These are phyloP conservation scores for Athripsodes cinereus DNA, from an alignment of 2,888 invertebrate species.

Conservation along the genomic window DNA sequence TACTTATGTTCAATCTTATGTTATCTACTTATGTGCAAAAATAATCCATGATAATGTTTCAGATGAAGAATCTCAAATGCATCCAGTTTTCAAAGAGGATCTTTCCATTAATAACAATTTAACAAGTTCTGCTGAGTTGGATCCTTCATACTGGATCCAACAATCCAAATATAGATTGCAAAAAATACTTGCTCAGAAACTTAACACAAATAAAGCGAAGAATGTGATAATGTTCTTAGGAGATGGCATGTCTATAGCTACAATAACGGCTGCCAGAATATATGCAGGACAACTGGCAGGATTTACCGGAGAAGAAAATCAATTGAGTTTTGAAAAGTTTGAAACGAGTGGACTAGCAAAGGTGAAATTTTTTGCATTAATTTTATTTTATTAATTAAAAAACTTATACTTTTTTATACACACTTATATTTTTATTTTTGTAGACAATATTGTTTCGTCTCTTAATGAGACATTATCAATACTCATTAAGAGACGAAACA, in stretches of 20 bases:
- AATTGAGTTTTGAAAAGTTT: conserved; percentile 55
- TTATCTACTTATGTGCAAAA: too few species aligned
- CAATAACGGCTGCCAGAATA: conserved; percentile 56
- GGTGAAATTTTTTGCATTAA: too few species aligned
- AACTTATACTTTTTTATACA: too few species aligned
- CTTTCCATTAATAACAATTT: neutral
- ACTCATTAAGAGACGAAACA: too few species aligned
- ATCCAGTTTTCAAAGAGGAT: neutral
- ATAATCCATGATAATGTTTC: too few species aligned
- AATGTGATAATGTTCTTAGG: conserved; percentile 65
- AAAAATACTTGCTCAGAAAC: conserved; percentile 32
- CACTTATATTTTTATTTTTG: too few species aligned
- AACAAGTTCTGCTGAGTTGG: conserved; percentile 13
- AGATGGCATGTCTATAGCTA: conserved; percentile 68
- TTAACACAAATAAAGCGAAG: conserved; percentile 39
- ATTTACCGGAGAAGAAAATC: conserved; percentile 50
- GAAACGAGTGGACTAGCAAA: conserved; percentile 53
- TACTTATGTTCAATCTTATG: too few species aligned
- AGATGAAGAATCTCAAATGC: neutral
- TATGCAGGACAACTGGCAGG: conserved; percentile 52
- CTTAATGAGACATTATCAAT: too few species aligned
- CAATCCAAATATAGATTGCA: conserved; percentile 41
- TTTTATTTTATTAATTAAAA: too few species aligned
- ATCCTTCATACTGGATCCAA: conserved; percentile 40
- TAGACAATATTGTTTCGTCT: too few species aligned